These are phyloP conservation scores for Denticeps clupeoides DNA, from an alignment of 2,797 vertebrate species.

Conservation along the genomic window DNA sequence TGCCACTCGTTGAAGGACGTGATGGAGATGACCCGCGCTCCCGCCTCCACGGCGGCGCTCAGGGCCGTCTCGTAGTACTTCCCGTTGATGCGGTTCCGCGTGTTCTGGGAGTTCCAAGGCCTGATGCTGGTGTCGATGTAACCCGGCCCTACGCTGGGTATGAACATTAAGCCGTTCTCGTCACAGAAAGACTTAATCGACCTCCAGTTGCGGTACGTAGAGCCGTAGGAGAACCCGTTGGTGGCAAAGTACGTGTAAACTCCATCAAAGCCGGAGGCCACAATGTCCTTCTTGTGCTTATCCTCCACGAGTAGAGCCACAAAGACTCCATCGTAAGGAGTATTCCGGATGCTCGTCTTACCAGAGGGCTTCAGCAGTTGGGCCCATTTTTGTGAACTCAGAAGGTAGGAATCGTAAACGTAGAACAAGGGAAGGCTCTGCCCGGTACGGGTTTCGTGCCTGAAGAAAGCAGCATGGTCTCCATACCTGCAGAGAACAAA, in stretches of 20 bases:
- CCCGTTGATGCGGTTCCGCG: conserved; percentile 85
- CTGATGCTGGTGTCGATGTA: conserved; percentile 88
- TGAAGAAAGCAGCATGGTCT: conserved; percentile 85
- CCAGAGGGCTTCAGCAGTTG: conserved; percentile 74
- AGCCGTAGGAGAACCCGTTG: conserved; percentile 92
- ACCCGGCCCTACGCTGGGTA: conserved; percentile 89
- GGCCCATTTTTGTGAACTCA: conserved; percentile 79
- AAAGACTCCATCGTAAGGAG: conserved; percentile 79
- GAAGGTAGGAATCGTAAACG: conserved; percentile 89
- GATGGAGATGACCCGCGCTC: conserved; percentile 78
- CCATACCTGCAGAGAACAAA: conserved; percentile 72
- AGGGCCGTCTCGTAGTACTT: conserved; percentile 88
- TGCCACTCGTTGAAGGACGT: conserved; percentile 99
- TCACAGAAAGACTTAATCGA: conserved; percentile 80
- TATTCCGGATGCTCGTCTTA: conserved; percentile 71
- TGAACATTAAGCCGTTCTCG: conserved; percentile 77
- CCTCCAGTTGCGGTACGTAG: conserved; percentile 86
- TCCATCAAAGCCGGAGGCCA: conserved; percentile 83
- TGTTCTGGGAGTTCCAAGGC: conserved; percentile 91
- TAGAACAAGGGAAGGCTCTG: conserved; percentile 84
- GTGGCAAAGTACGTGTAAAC: conserved; percentile 95
- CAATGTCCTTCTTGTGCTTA: conserved; percentile 78
- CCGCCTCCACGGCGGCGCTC: conserved; percentile 67
- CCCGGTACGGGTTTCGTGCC: conserved; percentile 69
- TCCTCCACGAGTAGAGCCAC: conserved; percentile 88